A percentile compares a stretch with the other conserved stretches of the same genome.
phyloP scores from a whole-genome alignment of 2,113 vertebrate genomes.

The Echinops telfairi region DNA sequence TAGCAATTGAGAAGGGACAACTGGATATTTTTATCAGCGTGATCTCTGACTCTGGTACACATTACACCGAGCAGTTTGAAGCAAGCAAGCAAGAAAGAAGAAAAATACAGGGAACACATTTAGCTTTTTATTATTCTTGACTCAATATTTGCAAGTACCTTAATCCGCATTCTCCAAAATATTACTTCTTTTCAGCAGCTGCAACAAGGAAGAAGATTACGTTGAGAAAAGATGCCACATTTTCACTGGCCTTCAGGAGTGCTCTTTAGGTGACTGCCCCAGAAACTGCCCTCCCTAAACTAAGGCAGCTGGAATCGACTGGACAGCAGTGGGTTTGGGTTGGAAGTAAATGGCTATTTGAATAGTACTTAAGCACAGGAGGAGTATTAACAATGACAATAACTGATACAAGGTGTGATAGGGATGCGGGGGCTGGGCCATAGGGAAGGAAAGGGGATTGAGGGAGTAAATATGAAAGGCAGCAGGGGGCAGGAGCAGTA shows the following conservation, averaged over 20 bases:
- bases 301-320: no score
- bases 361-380: background rate
- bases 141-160: background rate
- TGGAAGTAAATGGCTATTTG: background rate
- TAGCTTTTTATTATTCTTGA: slow-evolving; percentile 1
- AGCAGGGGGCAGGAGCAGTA: no score
- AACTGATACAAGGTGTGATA: no score
- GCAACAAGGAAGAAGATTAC: slow-evolving; percentile 16
- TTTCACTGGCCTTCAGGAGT: background rate
- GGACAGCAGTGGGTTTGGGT: no score
- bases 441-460: no score
- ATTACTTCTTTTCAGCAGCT: slow-evolving; percentile 17
- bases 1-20: slow-evolving; percentile 59
- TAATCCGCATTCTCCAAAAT: background rate
- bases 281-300: background rate
- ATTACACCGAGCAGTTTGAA: slow-evolving; percentile 27
- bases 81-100: background rate
- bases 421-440: no score
- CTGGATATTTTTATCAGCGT: slow-evolving; percentile 58
- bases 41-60: slow-evolving; percentile 63
- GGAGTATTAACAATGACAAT: no score
- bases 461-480: no score
- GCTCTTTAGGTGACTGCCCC: no score
- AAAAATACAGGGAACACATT: background rate
- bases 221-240: slow-evolving; percentile 13